A percentile compares a stretch with the other conserved stretches of the same genome.
Evolutionary conservation across 2,888 invertebrate species (phyloP).

Genomic region (Chymomyza amoena): DNA sequence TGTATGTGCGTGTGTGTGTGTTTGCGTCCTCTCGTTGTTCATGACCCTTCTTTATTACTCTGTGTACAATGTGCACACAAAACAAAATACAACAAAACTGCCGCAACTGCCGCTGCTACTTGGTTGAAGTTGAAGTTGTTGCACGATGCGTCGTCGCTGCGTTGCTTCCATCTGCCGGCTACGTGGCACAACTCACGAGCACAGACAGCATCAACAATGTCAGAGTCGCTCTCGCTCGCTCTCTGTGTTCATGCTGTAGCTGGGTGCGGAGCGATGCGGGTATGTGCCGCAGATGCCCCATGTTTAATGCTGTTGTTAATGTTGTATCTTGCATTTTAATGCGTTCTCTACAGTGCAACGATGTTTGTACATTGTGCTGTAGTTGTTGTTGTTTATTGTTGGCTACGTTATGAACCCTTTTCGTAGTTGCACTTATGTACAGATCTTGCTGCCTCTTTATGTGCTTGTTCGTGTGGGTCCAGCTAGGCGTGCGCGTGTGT

Average conservation of each 20-base stretch:
- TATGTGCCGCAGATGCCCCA: not conserved
- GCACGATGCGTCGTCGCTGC: not conserved
- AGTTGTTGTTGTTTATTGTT: not conserved
- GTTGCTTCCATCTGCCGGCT: not conserved
- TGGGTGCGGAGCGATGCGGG: not conserved
- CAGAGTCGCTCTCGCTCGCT: not conserved
- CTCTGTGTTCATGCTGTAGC: not conserved
- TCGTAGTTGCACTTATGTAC: not conserved
- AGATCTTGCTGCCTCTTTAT: not conserved
- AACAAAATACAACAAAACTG: not conserved
- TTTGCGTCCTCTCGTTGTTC: not conserved
- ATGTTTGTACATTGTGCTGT: not conserved
- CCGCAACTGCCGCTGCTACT: not conserved
- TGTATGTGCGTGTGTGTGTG: constrained; percentile 1
- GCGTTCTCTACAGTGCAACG: not conserved
- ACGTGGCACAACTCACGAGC: not conserved
- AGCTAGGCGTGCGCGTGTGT: not conserved
- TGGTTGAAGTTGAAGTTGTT: not conserved
- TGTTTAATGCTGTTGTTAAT: not conserved
- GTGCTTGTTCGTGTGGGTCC: not conserved
- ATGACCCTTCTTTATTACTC: not conserved
- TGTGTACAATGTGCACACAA: not conserved
- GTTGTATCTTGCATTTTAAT: constrained; percentile 7
- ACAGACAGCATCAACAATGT: not conserved
- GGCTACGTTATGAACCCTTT: not conserved